Evolutionary conservation across 1,140 invertebrate species (phyloP).

Genomic region (Ephestia elutella): DNA sequence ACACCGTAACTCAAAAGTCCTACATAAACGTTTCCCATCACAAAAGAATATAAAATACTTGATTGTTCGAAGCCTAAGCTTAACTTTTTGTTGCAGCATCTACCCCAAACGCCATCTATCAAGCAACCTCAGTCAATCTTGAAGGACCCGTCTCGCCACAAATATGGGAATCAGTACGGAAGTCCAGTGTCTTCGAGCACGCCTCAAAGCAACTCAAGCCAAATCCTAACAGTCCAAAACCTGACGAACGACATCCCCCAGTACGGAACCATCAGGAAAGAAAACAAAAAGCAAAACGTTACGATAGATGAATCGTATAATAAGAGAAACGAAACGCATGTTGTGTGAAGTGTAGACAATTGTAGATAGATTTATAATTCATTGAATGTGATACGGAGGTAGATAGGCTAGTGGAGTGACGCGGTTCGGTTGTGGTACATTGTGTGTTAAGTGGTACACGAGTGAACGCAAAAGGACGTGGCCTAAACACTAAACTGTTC

Average conservation of each 20-base stretch:
- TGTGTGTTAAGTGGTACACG: background rate
- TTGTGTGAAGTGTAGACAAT: slow-evolving; percentile 43
- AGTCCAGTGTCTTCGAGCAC: slow-evolving; percentile 62
- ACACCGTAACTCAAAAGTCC: no score
- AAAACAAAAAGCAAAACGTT: slow-evolving; percentile 66
- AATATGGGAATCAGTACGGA: slow-evolving; percentile 74
- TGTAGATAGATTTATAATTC: slow-evolving; percentile 67
- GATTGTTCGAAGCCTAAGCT: background rate
- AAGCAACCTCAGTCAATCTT: slow-evolving; percentile 77
- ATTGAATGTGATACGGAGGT: slow-evolving; percentile 63
- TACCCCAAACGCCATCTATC: slow-evolving; percentile 49
- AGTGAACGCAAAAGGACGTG: no score
- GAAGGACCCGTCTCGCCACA: slow-evolving; percentile 76
- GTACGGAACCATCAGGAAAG: slow-evolving; percentile 71
- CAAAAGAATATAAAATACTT: background rate
- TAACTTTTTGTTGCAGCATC: slow-evolving; percentile 44
- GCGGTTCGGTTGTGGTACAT: background rate
- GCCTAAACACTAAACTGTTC: no score
- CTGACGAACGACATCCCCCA: slow-evolving; percentile 62
- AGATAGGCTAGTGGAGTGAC: slow-evolving; percentile 27
- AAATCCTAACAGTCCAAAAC: slow-evolving; percentile 71
- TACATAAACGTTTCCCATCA: background rate
- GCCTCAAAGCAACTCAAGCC: slow-evolving; percentile 55
- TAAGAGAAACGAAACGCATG: slow-evolving; percentile 63
- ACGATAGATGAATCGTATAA: slow-evolving; percentile 66